Evolutionary conservation across 2,797 vertebrate species (phyloP), one percentile per base, ranked within the genome.

Genomic region (Aphelocoma californica): DNA sequence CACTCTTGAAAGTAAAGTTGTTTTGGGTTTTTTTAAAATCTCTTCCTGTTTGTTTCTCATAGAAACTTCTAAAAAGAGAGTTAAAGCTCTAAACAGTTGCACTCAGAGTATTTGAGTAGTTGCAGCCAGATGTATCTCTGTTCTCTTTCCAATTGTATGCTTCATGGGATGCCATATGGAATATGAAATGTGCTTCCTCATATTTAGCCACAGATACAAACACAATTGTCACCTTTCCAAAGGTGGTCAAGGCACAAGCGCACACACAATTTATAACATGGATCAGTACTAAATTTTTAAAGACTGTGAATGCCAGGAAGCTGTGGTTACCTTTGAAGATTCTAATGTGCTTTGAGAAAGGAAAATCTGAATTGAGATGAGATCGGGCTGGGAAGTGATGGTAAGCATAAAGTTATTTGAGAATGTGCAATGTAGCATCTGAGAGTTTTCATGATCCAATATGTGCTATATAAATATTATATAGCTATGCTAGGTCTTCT

Each of bases 241-340:
- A 94, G 87, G 88, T 91, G 74, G 85, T 50, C 53, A 77, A 53
- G 60, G 67, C 72, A 45, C 34, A 70, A 78, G 69, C 71, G 10
- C 42, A 64, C 57, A 73, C n/a, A 72, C 18, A 75, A 54, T 84
- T 72, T 72, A 21, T 79, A 70, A 54, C n/a, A 70, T 16, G 14
- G 26, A 80, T 79, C 42, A 45, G 32, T 53, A 44, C 28, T 40
- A 45, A 50, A 65, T 81, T 70, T 83, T 73, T 50, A 64, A 48
- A 32, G 60, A 38, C 5, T 64, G 53, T 26, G 5, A 21, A 66
- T 51, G 32, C 12, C 89, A 94, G 69, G 91, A 96, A 92, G 60
- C 65, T 94, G 89, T 93, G 94, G 94, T 88, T 96, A 31, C 50
- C 44, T 80, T 96, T 96, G 89, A 95, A 89, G 75, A 44, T 80